Percentiles rank a stretch among this genome's conserved stretches.
These are phyloP conservation scores for Ophion slaviceki DNA, from an alignment of 2,888 invertebrate genomes.

Conservation along the genomic window DNA sequence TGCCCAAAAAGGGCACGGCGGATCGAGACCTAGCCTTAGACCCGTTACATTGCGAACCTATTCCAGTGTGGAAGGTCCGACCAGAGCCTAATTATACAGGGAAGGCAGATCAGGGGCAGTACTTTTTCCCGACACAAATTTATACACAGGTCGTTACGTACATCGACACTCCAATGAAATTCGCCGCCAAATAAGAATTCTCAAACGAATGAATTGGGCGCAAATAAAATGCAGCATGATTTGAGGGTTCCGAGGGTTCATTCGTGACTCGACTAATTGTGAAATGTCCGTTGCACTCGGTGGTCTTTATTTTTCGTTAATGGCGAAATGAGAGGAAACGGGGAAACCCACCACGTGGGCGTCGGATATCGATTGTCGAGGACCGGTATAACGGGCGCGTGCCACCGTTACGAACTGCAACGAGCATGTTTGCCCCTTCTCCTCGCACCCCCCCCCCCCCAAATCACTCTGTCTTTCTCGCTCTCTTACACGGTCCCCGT, in stretches of 20 bases:
- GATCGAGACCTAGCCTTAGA: too few species aligned
- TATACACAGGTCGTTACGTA: too few species aligned
- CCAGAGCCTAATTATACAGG: too few species aligned
- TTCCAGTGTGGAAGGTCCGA: too few species aligned
- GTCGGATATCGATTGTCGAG: conserved; percentile 71
- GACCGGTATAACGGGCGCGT: conserved; percentile 76
- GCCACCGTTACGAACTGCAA: conserved; percentile 77
- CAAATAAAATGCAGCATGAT: neutral
- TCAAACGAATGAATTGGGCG: neutral
- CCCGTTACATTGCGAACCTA: too few species aligned
- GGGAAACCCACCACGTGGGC: conserved; percentile 65
- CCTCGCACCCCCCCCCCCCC: conserved; percentile 40
- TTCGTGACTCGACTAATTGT: conserved; percentile 48
- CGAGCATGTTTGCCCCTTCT: conserved; percentile 59
- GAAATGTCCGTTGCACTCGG: conserved; percentile 58
- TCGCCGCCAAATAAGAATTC: neutral
- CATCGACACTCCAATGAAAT: too few species aligned
- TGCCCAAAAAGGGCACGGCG: too few species aligned
- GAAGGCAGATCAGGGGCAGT: too few species aligned
- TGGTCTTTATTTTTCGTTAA: conserved; percentile 39
- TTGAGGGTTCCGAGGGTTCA: conserved; percentile 1
- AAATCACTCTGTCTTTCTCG: neutral
- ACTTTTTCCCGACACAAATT: too few species aligned
- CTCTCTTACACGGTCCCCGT: neutral
- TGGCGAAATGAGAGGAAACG: conserved; percentile 49